A percentile compares a stretch with the other conserved stretches of the same genome.
These are phyloP conservation scores for Lumbricus terrestris DNA, from an alignment of 2,888 invertebrate genomes.

Conservation along the genomic window DNA sequence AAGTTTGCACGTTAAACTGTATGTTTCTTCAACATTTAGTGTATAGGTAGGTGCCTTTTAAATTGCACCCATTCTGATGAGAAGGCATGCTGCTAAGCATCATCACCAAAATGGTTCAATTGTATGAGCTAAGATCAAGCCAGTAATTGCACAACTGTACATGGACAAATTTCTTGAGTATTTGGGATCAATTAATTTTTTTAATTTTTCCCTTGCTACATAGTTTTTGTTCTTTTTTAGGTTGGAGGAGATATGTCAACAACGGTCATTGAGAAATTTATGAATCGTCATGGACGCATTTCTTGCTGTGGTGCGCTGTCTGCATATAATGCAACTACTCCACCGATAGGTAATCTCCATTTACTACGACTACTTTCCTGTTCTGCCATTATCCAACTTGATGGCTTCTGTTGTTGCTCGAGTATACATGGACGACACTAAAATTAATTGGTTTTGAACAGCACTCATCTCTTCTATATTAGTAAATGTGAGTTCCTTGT, in stretches of 20 bases:
- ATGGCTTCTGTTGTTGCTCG: neutral
- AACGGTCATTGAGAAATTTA: slow-evolving; percentile 64
- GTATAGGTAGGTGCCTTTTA: neutral
- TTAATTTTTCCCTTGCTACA: neutral
- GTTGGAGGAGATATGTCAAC: slow-evolving; percentile 71
- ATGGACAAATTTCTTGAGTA: neutral
- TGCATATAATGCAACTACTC: slow-evolving; percentile 64
- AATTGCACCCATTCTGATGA: neutral
- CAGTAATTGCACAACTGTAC: no score
- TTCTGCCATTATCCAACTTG: neutral
- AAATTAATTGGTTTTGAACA: no score
- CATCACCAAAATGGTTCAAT: neutral
- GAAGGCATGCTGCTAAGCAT: neutral
- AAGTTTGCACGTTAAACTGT: no score
- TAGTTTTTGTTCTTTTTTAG: slow-evolving; percentile 59
- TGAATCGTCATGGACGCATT: slow-evolving; percentile 68
- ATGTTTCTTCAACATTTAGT: no score
- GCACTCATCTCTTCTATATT: neutral
- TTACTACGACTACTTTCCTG: neutral
- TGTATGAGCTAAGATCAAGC: neutral
- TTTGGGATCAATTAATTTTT: slow-evolving; percentile 59
- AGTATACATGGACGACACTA: neutral
- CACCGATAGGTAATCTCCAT: slow-evolving; percentile 22
- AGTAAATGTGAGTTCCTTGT: neutral
- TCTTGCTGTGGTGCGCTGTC: slow-evolving; percentile 69